Evolutionary conservation across 2,888 invertebrate species (phyloP), one percentile per base, ranked within the genome.

Genomic region (Digitonthophagus gazella): DNA sequence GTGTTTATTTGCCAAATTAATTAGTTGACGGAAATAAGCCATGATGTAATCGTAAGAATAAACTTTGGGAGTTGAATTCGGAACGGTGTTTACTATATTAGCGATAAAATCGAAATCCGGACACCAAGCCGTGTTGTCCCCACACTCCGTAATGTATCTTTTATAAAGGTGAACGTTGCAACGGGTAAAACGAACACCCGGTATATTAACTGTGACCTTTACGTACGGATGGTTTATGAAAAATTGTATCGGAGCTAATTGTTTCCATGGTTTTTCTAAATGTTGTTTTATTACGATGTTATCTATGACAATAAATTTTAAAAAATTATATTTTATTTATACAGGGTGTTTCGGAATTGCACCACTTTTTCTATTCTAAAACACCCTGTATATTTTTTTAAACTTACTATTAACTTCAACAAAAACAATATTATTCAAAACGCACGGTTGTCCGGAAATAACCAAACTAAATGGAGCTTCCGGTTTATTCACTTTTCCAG

Each of bases 141-240:
- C 71, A 55, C 65, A 22, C 19, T 69, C 58, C 8, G 71, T 70
- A 28, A 75, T 71, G 44, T 69, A 75, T 5, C 74, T 69, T 19
- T 74, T 68, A 67, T 66, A 67, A 67, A 70, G 61, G 66, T 71
- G 73, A 2, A 66, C 55, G 55, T 67, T 71, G 4, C 68, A 70
- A 22, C 75, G 64, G 15, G 69, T 64, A n/a, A 75, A 57, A 20
- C 63, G 56, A 19, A 75, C 66, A 22, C 72, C 72, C 3, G 75
- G 73, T 28, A 75, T 66, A 57, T 68, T 71, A 15, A 75, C 67
- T 11, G 70, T 65, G 5, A 72, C 72, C 18, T 67, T 64, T 2
- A 75, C 71, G 67, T 69, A 68, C 0, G 74, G 71, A 67, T 74
- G 71, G 58, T 74, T 73, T 11, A 75, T 44, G 55, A 74, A 67